Evolutionary conservation across 2,888 invertebrate species (phyloP).

Genomic region (Temnothorax unifasciatus): DNA sequence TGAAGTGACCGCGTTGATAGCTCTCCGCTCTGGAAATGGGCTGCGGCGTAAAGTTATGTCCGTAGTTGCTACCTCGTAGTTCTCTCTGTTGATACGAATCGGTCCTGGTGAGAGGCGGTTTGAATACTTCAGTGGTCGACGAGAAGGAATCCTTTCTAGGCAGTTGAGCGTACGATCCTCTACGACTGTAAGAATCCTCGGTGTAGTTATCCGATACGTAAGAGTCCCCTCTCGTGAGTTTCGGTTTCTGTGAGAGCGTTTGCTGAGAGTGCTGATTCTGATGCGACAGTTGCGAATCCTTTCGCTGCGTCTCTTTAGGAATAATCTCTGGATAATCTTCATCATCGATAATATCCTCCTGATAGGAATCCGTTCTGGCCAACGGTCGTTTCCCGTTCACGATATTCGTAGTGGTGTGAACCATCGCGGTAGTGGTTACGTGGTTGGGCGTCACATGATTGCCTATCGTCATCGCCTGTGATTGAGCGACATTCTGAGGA

Average conservation of each 20-base stretch:
- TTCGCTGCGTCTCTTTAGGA: conserved; percentile 80
- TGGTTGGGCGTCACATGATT: conserved; percentile 78
- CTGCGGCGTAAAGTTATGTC: conserved; percentile 80
- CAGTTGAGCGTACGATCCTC: conserved; percentile 76
- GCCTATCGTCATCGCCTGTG: conserved; percentile 82
- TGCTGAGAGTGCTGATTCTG: conserved; percentile 74
- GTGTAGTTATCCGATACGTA: conserved; percentile 82
- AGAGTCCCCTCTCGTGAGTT: conserved; percentile 81
- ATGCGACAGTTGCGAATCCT: conserved; percentile 82
- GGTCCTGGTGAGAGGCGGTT: conserved; percentile 76
- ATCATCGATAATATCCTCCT: conserved; percentile 81
- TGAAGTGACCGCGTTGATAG: conserved; percentile 85
- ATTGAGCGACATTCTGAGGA: conserved; percentile 78
- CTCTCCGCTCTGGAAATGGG: conserved; percentile 84
- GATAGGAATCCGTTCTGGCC: conserved; percentile 81
- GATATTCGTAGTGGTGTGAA: conserved; percentile 82
- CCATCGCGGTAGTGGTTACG: conserved; percentile 85
- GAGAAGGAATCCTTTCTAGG: conserved; percentile 81
- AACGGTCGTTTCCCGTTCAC: conserved; percentile 85
- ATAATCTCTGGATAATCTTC: conserved; percentile 81
- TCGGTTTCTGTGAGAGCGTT: conserved; percentile 80
- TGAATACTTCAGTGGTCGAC: conserved; percentile 80
- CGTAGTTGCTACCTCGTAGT: conserved; percentile 69
- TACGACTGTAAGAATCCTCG: conserved; percentile 77
- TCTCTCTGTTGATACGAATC: conserved; percentile 82